These are phyloP conservation scores for Apodemia duryi DNA, from an alignment of 2,888 invertebrate species.

Conservation along the genomic window DNA sequence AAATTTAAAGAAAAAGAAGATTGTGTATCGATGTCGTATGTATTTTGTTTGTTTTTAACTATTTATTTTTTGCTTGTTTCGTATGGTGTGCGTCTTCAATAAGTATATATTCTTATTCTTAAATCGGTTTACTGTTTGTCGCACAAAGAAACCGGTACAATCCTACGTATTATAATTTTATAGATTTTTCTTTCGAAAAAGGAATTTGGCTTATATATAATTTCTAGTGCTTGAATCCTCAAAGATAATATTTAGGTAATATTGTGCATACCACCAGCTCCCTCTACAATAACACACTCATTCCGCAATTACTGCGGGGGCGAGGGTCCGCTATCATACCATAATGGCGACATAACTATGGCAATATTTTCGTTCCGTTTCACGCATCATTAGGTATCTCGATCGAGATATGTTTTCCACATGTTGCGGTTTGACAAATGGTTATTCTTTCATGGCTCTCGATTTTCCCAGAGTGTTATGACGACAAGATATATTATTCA, in stretches of 20 bases:
- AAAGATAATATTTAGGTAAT: neutral
- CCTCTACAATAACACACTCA: constrained; percentile 1
- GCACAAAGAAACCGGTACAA: too few species aligned
- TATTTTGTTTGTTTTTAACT: too few species aligned
- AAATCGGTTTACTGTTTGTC: too few species aligned
- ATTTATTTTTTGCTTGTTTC: too few species aligned
- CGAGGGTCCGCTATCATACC: neutral
- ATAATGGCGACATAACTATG: constrained; percentile 7
- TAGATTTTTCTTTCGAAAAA: too few species aligned
- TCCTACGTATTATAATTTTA: too few species aligned
- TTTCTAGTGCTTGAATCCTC: neutral
- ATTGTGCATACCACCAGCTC: neutral
- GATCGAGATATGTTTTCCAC: constrained; percentile 10
- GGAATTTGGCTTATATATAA: neutral
- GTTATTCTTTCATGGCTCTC: constrained; percentile 1
- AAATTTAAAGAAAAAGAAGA: too few species aligned
- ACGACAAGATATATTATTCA: neutral
- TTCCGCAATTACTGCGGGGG: neutral
- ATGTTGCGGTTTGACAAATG: constrained; percentile 1
- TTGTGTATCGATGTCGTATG: too few species aligned
- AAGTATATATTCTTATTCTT: too few species aligned
- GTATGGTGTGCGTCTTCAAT: too few species aligned
- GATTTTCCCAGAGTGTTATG: neutral
- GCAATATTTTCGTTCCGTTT: constrained; percentile 31
- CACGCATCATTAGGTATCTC: constrained; percentile 37